Conservation (phyloP, 2,113 vertebrate genomes). For the Macrotis lagotis region DNA sequence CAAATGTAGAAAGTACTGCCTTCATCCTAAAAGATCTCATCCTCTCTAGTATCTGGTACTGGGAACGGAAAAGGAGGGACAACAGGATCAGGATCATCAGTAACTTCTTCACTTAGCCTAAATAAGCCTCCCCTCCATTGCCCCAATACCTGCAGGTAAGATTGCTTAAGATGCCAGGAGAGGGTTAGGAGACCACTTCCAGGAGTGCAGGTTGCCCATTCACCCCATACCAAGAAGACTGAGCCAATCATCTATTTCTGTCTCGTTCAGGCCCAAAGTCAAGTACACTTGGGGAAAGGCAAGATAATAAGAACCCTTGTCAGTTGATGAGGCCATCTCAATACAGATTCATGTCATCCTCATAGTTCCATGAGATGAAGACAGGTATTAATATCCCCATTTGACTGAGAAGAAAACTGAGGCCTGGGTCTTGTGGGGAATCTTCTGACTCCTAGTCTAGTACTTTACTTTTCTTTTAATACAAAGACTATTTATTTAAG, state of each 20-base stretch:
- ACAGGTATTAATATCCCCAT: background rate
- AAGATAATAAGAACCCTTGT: background rate
- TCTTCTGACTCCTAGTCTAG: background rate
- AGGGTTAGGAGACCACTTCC: constrained; percentile 91
- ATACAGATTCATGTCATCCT: background rate
- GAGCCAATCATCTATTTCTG: constrained; percentile 92
- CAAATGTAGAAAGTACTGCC: constrained; percentile 94
- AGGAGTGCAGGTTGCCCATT: constrained; percentile 94
- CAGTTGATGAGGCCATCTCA: background rate
- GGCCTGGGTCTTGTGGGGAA: background rate
- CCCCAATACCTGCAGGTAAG: constrained; percentile 90
- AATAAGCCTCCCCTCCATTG: rapidly evolving
- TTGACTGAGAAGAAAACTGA: too few relatives aligned
- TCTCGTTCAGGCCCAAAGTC: constrained; percentile 91
- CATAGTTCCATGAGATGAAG: background rate
- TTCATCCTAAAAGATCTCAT: constrained; percentile 96
- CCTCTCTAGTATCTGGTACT: constrained; percentile 92
- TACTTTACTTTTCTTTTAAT: too few relatives aligned
- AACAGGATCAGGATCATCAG: background rate
- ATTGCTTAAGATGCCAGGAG: constrained; percentile 93
- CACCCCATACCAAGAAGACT: constrained; percentile 96
- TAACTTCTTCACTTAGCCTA: background rate
- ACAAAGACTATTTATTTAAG: too few relatives aligned
- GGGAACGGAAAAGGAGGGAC: background rate
- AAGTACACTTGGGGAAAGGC: constrained; percentile 88